Base-by-base conservation (phyloP, 2,888 invertebrate species). In the Chydorus sphaericus region DNA sequence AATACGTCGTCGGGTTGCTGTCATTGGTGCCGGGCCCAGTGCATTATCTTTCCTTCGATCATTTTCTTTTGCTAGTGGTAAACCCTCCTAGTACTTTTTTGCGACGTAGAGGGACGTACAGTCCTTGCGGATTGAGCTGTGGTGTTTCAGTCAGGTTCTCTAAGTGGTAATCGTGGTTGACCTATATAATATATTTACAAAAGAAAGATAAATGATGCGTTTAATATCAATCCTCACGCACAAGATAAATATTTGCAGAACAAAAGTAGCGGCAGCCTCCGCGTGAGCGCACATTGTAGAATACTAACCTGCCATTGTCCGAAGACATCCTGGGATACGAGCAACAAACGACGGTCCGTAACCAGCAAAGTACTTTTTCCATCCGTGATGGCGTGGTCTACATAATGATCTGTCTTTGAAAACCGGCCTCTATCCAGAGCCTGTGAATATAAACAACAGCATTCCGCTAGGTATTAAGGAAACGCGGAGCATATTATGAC, bases 281-380 rank as follows among this genome's bases (percentile, higher is more conserved):
- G n/a, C n/a, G n/a, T n/a, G n/a, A n/a, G n/a, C n/a, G n/a, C n/a
- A n/a, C n/a, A n/a, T n/a, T n/a, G n/a, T n/a, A n/a, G n/a, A n/a
- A 20, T 36, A 33, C 33, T 69, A 67, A 77, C 82, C 78, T 83
- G 82, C 91, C 92, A 94, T 49, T 85, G 83, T 23, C 94, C 96
- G 71, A 96, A 93, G 48, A 96, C 77, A 62, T 92, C 92, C 65
- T 85, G 88, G 62, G 81, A 81, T 58, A 89, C 71, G 66, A 85
- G 87, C 5, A 85, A 77, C 38, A 92, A 72, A 63, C 90, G 79
- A 73, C 91, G 84, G 73, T 92, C 87, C 0, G 93, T 92, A 60
- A 92, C 79, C 65, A 94, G 70, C 28, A 92, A 73, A 48, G 85
- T 81, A 56, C 66, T 64, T 65, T 82, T 82, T 59, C 77, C 77